A percentile compares a stretch with the other conserved stretches of the same genome.
Evolutionary conservation across 2,113 vertebrate species (phyloP).

Genomic region (Grantiella picta): DNA sequence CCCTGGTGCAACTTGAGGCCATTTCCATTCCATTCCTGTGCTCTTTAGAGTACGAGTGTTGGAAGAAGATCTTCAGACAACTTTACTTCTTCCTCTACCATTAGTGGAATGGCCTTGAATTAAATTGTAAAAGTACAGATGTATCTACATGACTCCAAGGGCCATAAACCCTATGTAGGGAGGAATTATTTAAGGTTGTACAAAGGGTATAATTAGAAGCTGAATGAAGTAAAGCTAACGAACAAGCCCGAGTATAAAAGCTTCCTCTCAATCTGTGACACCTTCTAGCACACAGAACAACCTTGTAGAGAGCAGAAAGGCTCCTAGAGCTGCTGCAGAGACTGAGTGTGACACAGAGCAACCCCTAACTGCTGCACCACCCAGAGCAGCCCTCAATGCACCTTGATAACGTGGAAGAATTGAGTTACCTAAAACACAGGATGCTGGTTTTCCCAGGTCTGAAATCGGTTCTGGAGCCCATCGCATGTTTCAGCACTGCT

Average conservation of each 20-base stretch:
- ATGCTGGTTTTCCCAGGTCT: neutral
- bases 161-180: neutral
- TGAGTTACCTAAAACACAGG: neutral
- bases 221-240: neutral
- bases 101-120: neutral
- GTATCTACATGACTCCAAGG: neutral
- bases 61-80: neutral
- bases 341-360: neutral
- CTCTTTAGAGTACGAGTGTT: neutral
- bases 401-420: rapidly evolving
- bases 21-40: neutral
- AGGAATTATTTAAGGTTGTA: neutral
- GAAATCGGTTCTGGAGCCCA: neutral
- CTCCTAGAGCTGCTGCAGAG: neutral
- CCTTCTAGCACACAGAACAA: neutral
- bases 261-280: neutral
- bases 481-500: rapidly evolving
- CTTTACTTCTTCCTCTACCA: neutral
- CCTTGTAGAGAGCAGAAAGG: neutral
- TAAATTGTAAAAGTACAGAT: neutral
- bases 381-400: neutral
- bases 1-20: neutral
- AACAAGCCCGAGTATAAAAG: neutral
- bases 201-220: neutral
- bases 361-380: neutral